These are phyloP conservation scores for Paraplagusia blochii DNA, from an alignment of 2,113 vertebrate genomes.

Conservation along the genomic window DNA sequence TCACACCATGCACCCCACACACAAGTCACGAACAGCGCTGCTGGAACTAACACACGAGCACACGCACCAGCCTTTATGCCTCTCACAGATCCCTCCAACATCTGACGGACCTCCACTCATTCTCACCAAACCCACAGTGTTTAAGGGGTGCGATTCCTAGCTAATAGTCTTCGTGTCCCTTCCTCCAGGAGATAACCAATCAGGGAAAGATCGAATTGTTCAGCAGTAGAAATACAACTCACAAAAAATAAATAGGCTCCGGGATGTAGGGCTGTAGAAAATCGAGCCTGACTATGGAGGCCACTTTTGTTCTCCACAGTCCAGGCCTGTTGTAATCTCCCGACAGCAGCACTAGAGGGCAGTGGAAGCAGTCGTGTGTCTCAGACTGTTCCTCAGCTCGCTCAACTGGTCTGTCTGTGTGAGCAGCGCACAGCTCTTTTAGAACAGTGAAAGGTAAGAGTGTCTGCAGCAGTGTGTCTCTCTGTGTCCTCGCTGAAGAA, in stretches of 20 bases:
- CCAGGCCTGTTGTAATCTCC: slow-evolving; percentile 24
- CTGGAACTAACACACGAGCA: slow-evolving; percentile 67
- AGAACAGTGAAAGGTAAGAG: slow-evolving; percentile 78
- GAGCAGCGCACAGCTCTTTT: slow-evolving; percentile 70
- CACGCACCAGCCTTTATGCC: slow-evolving; percentile 48
- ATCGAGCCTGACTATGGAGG: slow-evolving; percentile 45
- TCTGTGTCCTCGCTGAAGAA: slow-evolving; percentile 47
- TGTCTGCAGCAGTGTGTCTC: slow-evolving; percentile 60
- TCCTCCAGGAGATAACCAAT: slow-evolving; percentile 46
- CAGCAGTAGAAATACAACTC: slow-evolving; percentile 24
- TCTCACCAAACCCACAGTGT: slow-evolving; percentile 57
- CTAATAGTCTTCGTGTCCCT: slow-evolving; percentile 50
- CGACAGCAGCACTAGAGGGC: slow-evolving; percentile 19
- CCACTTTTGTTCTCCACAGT: slow-evolving; percentile 34
- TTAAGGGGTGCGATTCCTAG: slow-evolving; percentile 60
- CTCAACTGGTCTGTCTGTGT: slow-evolving; percentile 53
- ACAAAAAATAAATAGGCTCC: slow-evolving; percentile 37
- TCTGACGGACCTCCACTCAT: slow-evolving; percentile 63
- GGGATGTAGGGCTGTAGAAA: slow-evolving; percentile 44
- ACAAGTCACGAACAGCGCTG: slow-evolving; percentile 59
- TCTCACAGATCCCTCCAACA: slow-evolving; percentile 62
- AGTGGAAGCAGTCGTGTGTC: slow-evolving; percentile 21
- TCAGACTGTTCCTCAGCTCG: slow-evolving; percentile 36
- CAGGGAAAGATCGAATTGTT: slow-evolving; percentile 17
- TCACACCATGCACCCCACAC: slow-evolving; percentile 67